phyloP scores from a whole-genome alignment of 2,888 invertebrate species.

The Phyllotreta cruciferae region DNA sequence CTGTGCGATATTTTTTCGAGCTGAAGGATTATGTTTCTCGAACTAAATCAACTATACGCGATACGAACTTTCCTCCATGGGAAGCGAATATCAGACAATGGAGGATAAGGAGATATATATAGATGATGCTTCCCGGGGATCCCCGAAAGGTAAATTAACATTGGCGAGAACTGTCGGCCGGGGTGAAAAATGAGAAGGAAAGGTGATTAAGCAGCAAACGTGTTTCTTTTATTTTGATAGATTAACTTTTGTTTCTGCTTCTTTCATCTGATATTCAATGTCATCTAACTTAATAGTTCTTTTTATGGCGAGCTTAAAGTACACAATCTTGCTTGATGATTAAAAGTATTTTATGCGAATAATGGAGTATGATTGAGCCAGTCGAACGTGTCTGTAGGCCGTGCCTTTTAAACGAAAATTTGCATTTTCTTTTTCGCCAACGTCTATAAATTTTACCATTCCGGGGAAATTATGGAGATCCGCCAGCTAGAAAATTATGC shows the following conservation, averaged over 20 bases:
- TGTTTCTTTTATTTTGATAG: constrained; percentile 35
- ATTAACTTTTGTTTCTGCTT: constrained; percentile 28
- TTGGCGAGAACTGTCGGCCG: constrained; percentile 32
- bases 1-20: constrained; percentile 1
- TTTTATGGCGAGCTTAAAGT: too few relatives aligned
- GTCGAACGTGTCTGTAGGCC: constrained; percentile 23
- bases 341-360: neutral
- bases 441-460: constrained; percentile 24
- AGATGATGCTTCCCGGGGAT: constrained; percentile 28
- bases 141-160: constrained; percentile 30
- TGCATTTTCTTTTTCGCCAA: constrained; percentile 24
- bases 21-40: constrained; percentile 9
- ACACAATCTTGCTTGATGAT: neutral
- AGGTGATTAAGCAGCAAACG: constrained; percentile 35
- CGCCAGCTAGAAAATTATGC: constrained; percentile 24
- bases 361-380: neutral
- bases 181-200: constrained; percentile 34
- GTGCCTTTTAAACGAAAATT: constrained; percentile 9
- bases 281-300: neutral
- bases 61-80: constrained; percentile 19
- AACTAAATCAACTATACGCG: constrained; percentile 6
- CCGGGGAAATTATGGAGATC: constrained; percentile 17
- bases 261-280: neutral
- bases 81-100: constrained; percentile 22
- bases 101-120: constrained; percentile 26